Evolutionary conservation across 2,797 vertebrate species (phyloP), one percentile per base, ranked within the genome.

Genomic region (Sebastes umbrosus): DNA sequence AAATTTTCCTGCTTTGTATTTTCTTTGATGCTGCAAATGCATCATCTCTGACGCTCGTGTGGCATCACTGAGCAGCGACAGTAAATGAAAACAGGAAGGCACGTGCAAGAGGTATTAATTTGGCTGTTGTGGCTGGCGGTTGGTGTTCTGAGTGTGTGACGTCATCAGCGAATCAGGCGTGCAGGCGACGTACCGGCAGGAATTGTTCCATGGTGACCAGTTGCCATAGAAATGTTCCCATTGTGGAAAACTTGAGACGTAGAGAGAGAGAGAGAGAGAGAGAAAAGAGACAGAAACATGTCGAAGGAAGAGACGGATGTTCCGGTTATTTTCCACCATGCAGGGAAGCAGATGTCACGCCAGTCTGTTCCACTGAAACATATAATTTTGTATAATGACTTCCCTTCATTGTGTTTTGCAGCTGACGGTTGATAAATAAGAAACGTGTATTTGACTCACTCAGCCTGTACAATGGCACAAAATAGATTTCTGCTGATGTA

Each of bases 201-300:
- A 95, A 96, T 95, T 93, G 94, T 95, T 96, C 96, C 96, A 95
- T 94, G 93, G 96, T 93, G 96, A 97, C 96, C 92, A 88, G 97
- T 98, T 99, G 95, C 97, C 96, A 97, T 97, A 97, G 97, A 96
- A 96, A 98, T 96, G 93, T 96, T 97, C 93, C 95, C 96, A 85
- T 96, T 95, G 96, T 94, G 94, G 92, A 39, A 85, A 88, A 89
- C 77, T 87, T 89, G 82, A 79, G 63, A 73, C 25, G 66, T 1
- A 65, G 54, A 43, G 58, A 52, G 43, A 36, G 57, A 43, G 57
- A 55, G 43, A 32, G 57, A 43, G 36, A 36, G 57, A 43, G 54
- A 55, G 4, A 55, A 24, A 70, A 78, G 14, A 67, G 6, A 77
- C 31, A 72, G 69, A 72, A 72, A 84, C 36, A 74, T 81, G 88